Percentiles rank a stretch among this genome's conserved stretches.
These are phyloP conservation scores for Eustalomyia histrio DNA, from an alignment of 2,888 invertebrate species.

Conservation along the genomic window DNA sequence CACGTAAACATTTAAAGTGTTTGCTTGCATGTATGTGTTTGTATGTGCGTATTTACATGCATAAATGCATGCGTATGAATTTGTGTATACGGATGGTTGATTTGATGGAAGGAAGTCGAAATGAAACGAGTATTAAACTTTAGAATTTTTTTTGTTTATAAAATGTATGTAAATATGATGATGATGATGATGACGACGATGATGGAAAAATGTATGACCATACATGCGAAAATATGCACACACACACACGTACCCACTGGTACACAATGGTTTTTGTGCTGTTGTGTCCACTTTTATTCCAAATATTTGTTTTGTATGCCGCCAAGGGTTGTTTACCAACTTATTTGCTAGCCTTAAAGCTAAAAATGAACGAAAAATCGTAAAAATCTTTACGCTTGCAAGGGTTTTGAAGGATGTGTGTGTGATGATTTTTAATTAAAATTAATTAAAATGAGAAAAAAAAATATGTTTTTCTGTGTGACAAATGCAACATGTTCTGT, in stretches of 20 bases:
- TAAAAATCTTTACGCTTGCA: constrained; percentile 48
- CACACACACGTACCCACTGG: constrained; percentile 1
- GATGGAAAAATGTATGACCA: constrained; percentile 1
- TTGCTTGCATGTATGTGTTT: constrained; percentile 18
- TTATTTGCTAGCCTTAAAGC: constrained; percentile 45
- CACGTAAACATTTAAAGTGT: constrained; percentile 36
- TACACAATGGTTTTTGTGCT: constrained; percentile 29
- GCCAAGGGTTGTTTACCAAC: constrained; percentile 43
- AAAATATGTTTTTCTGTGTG: constrained; percentile 44
- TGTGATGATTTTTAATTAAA: constrained; percentile 62
- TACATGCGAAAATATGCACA: neutral
- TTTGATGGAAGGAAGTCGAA: constrained; percentile 70
- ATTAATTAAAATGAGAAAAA: constrained; percentile 59
- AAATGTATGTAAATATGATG: constrained; percentile 15
- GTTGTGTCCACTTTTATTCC: constrained; percentile 49
- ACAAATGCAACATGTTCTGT: constrained; percentile 44
- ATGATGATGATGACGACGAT: constrained; percentile 17
- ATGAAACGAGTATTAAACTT: constrained; percentile 56
- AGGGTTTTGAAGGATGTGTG: constrained; percentile 46
- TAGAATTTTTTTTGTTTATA: constrained; percentile 24
- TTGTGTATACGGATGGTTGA: constrained; percentile 66
- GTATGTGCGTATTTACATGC: constrained; percentile 25
- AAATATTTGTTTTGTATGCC: constrained; percentile 54
- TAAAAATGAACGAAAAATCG: constrained; percentile 25
- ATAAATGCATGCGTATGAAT: constrained; percentile 48